These are phyloP conservation scores for Ladona fulva DNA, from an alignment of 1,140 invertebrate species.

Conservation along the genomic window DNA sequence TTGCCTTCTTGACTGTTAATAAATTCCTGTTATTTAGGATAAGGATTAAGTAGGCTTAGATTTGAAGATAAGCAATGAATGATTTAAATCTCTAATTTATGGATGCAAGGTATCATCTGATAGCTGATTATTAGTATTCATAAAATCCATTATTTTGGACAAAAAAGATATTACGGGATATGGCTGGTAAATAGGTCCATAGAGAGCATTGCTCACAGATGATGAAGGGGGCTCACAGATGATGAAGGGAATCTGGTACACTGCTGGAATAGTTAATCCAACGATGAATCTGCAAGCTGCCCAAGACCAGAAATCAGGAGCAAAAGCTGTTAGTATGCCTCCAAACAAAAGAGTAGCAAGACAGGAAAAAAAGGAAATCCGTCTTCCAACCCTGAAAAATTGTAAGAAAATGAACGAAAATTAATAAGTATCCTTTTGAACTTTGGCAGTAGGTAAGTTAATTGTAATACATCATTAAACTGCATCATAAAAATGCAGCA, in stretches of 20 bases:
- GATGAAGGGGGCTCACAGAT: constrained; percentile 59
- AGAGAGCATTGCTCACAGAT: constrained; percentile 3
- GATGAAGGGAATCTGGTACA: constrained; percentile 92
- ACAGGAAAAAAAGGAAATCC: constrained; percentile 72
- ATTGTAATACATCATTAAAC: too few relatives aligned
- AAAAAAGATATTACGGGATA: constrained; percentile 16
- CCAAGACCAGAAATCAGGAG: constrained; percentile 73
- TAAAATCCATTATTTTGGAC: background rate
- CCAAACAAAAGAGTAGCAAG: constrained; percentile 64
- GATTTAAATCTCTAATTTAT: too few relatives aligned
- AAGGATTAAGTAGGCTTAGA: too few relatives aligned
- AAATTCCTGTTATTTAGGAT: too few relatives aligned
- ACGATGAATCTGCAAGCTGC: constrained; percentile 65
- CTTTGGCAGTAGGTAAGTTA: too few relatives aligned
- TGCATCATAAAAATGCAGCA: too few relatives aligned
- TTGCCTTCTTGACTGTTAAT: too few relatives aligned
- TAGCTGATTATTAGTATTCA: background rate
- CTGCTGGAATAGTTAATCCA: constrained; percentile 78
- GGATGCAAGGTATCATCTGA: background rate
- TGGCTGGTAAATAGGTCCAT: constrained; percentile 14
- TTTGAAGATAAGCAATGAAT: too few relatives aligned
- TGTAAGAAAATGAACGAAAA: background rate
- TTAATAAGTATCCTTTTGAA: background rate
- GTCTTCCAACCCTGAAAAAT: constrained; percentile 56
- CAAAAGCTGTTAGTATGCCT: constrained; percentile 63